Evolutionary conservation across 2,888 invertebrate genomes (phyloP), one percentile per base, ranked within the genome.

Genomic region (Drosophila robusta): DNA sequence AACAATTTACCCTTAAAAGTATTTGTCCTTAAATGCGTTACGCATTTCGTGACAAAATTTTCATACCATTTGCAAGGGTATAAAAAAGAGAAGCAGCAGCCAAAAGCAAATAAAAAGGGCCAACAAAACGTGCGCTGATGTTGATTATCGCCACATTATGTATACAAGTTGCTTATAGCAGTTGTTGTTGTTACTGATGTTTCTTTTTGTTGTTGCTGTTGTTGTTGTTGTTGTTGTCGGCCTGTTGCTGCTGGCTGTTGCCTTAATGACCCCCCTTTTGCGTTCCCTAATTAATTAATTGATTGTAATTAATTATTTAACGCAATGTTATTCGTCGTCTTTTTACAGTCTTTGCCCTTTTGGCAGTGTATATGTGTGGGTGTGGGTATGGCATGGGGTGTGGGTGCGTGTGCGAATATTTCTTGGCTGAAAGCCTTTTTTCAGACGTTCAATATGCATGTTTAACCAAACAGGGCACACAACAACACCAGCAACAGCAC

Each of bases 271-370:
- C 29, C 74, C 78, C 72, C 78, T 68, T 67, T 69, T 49, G 75
- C 70, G 64, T 63, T 78, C 77, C 75, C 78, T 89, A 90, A 90
- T 90, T 90, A 90, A 90, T 90, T 90, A 90, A 90, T 90, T 87
- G 78, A 78, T 90, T 89, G 81, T 87, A 90, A 90, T 90, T 90
- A 90, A 89, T 90, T 88, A 90, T 82, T 78, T 80, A 86, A 81
- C 86, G 70, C 71, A 78, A 70, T 87, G 76, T 73, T 76, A 41
- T 67, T 68, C 57, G 51, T 58, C 58, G 75, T 78, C 74, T 68
- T 75, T 78, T 78, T 74, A 77, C 75, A 65, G 67, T 60, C 51
- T n/a, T 68, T 67, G 46, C 22, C 46, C 63, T 50, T 54, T 63
- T 26, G 4, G 45, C 36, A 29, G 16, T 34, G n/a, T 52, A 5